phyloP scores from a whole-genome alignment of 2,797 vertebrate species.

The Morelia viridis region DNA sequence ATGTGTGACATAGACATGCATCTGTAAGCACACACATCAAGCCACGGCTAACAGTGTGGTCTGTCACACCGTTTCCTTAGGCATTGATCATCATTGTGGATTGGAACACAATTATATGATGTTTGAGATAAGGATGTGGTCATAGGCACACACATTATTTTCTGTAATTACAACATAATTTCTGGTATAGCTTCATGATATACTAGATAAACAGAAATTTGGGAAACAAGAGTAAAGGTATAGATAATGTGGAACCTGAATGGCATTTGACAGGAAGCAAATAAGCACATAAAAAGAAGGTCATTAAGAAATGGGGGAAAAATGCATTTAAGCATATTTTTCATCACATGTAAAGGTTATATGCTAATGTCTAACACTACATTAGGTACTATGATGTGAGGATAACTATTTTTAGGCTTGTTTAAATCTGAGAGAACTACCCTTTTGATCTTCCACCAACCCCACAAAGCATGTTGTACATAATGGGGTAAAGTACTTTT shows the following conservation, averaged over 20 bases:
- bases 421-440: not conserved
- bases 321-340: not conserved
- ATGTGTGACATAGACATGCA: not conserved
- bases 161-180: not conserved
- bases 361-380: slow-evolving; percentile 9
- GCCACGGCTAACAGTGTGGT: not conserved
- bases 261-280: not conserved
- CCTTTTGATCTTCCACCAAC: not conserved
- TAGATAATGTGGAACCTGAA: not conserved
- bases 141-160: not conserved
- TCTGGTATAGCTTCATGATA: not conserved
- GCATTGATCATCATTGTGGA: not conserved
- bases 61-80: not conserved
- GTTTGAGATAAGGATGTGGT: not conserved
- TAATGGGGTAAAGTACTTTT: not conserved
- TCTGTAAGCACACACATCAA: not conserved
- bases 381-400: not conserved
- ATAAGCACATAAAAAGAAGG: not conserved
- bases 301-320: not conserved
- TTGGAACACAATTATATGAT: not conserved
- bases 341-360: not conserved
- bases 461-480: not conserved
- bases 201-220: not conserved
- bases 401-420: not conserved
- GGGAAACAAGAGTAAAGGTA: not conserved